Conservation (phyloP, 2,888 invertebrate genomes). For the Tenthredo livida region DNA sequence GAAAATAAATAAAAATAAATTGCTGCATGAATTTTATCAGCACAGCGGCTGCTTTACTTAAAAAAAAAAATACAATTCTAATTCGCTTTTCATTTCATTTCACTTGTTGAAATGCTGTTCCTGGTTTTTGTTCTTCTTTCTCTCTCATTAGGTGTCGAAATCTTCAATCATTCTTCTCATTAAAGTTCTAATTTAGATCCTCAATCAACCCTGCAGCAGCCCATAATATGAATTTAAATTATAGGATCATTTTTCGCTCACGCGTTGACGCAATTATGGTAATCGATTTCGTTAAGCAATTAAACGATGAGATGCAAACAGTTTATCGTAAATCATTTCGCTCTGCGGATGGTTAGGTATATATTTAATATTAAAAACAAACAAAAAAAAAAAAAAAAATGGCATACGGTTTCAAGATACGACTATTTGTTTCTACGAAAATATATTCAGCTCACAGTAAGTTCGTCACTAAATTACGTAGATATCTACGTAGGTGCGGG, state of each 20-base stretch:
- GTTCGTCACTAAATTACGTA: constrained; percentile 9
- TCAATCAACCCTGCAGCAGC: neutral
- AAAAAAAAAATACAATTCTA: no score
- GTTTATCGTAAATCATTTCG: neutral
- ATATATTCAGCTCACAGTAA: neutral
- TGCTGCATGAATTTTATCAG: neutral
- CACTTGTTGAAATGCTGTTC: no score
- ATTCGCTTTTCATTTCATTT: no score
- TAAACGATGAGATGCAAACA: neutral
- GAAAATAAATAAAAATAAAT: neutral
- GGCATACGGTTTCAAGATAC: neutral
- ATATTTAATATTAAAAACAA: no score
- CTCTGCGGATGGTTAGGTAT: neutral
- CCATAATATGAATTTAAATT: neutral
- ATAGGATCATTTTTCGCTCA: neutral
- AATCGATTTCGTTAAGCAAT: constrained; percentile 5
- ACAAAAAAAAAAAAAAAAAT: no score
- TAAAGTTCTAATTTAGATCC: neutral
- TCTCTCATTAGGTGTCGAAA: no score
- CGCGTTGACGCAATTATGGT: neutral
- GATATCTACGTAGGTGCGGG: neutral
- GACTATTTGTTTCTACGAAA: neutral
- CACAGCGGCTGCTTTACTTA: no score
- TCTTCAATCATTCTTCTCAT: no score
- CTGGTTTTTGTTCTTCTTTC: no score